Evolutionary conservation across 1,140 invertebrate genomes (phyloP).

Genomic region (Ostrea edulis): DNA sequence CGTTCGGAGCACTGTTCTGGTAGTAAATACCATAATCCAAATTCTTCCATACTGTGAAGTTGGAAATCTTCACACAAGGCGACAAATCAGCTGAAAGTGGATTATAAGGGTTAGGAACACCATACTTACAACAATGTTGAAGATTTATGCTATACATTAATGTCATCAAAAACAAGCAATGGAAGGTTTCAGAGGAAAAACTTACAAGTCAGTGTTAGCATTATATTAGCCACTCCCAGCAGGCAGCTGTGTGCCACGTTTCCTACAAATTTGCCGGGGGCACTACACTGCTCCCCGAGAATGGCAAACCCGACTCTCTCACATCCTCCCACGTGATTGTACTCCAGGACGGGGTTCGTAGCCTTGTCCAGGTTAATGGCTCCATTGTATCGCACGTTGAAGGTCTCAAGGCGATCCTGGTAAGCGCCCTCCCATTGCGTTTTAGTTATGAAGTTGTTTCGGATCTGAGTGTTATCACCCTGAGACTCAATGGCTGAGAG

Average conservation of each 20-base stretch:
- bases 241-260: conserved; percentile 64
- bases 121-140: no score
- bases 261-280: conserved; percentile 44
- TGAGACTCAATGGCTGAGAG: conserved; percentile 20
- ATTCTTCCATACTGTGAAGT: conserved; percentile 65
- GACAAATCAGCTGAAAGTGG: neutral
- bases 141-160: no score
- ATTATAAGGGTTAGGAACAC: neutral
- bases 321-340: conserved; percentile 70
- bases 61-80: conserved; percentile 57
- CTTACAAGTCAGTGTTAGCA: neutral
- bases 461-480: conserved; percentile 56
- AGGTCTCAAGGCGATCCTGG: conserved; percentile 59
- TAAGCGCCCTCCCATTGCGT: conserved; percentile 67
- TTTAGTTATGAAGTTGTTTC: conserved; percentile 68
- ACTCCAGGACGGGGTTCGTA: conserved; percentile 57
- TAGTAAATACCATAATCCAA: conserved; percentile 71
- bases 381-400: conserved; percentile 66
- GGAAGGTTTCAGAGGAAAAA: neutral
- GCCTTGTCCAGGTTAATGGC: conserved; percentile 65
- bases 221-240: conserved; percentile 40
- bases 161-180: no score
- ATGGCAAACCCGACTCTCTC: conserved; percentile 67
- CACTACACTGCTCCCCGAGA: conserved; percentile 62
- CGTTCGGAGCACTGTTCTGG: conserved; percentile 56